Evolutionary conservation across 2,888 invertebrate genomes (phyloP).

Genomic region (Onthophagus sagittarius): DNA sequence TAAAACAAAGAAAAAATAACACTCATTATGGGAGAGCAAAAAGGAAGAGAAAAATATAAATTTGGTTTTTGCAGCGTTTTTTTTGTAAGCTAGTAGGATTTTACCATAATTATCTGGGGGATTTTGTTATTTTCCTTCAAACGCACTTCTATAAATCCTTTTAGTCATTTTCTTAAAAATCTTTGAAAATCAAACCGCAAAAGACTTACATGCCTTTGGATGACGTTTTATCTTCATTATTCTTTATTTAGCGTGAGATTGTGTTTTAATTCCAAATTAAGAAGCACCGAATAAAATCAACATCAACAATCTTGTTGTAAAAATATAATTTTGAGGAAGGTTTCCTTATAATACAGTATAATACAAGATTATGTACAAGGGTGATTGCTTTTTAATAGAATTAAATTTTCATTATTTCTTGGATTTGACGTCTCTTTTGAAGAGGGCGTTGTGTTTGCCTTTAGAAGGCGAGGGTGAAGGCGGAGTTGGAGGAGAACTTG

Average conservation of each 20-base stretch:
- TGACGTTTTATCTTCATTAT: background rate
- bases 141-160: background rate
- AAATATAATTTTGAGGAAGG: constrained; percentile 21
- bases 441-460: constrained; percentile 32
- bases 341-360: background rate
- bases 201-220: background rate
- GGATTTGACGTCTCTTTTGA: constrained; percentile 32
- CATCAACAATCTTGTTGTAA: constrained; percentile 16
- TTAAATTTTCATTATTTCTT: constrained; percentile 29
- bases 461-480: constrained; percentile 43
- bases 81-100: background rate
- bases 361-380: background rate
- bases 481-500: constrained; percentile 34
- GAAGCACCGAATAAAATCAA: background rate
- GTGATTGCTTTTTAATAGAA: background rate
- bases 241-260: background rate
- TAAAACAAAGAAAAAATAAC: background rate
- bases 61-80: background rate
- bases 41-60: background rate
- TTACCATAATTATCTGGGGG: background rate
- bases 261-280: background rate
- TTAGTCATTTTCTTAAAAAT: background rate
- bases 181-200: background rate
- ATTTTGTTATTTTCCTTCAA: background rate
- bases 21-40: background rate